phyloP scores from a whole-genome alignment of 2,888 invertebrate species.

The Saturnia japonica region DNA sequence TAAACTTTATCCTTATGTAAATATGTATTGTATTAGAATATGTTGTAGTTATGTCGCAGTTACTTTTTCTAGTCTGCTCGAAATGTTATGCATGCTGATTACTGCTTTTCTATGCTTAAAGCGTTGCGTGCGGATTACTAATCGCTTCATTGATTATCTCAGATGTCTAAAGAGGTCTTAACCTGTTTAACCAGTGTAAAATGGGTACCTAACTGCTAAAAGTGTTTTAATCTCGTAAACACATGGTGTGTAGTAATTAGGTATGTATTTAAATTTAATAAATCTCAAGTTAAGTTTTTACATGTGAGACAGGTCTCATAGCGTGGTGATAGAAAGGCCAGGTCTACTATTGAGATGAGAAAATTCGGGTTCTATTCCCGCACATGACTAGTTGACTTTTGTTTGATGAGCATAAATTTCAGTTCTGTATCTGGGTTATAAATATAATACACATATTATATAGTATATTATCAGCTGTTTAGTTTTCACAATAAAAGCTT shows the following conservation, averaged over 20 bases:
- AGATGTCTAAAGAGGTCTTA: slow-evolving; percentile 7
- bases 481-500: no score
- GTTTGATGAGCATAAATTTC: no score
- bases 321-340: no score
- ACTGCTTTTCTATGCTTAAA: slow-evolving; percentile 25
- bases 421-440: no score
- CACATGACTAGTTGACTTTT: no score
- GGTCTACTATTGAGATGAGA: no score
- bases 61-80: slow-evolving; percentile 28
- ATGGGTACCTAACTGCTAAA: neutral
- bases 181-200: neutral
- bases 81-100: slow-evolving; percentile 29
- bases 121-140: slow-evolving; percentile 52
- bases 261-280: no score
- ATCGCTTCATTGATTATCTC: slow-evolving; percentile 58
- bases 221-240: neutral
- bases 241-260: neutral
- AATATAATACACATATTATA: no score
- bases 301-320: no score
- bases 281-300: no score
- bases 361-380: no score
- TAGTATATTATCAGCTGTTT: no score
- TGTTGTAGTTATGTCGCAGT: slow-evolving; percentile 7
- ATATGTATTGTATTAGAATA: slow-evolving; percentile 6
- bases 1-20: neutral